Percentiles rank a stretch among this genome's conserved stretches.
Conservation (phyloP, 30 jellyfish, hydroid and myxozoan genomes). For the Phacellophora camtschatica region DNA sequence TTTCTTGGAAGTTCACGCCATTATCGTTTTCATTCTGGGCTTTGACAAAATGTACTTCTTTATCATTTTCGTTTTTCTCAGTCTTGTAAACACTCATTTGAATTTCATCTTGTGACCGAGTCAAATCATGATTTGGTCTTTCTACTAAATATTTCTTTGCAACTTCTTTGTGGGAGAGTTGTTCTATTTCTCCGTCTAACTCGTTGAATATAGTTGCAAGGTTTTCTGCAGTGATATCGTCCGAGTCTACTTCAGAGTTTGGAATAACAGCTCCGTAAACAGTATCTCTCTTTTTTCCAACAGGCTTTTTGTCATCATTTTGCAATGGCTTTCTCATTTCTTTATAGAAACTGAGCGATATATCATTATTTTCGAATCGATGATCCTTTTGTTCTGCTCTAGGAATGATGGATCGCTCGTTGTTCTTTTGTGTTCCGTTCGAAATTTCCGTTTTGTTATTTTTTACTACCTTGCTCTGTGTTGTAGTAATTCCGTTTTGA, state of each 20-base stretch:
- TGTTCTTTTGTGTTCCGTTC: background rate
- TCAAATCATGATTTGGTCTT: background rate
- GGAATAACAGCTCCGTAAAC: constrained; percentile 26
- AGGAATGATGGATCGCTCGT: constrained; percentile 14
- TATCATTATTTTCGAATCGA: background rate
- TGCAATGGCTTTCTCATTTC: constrained; percentile 4
- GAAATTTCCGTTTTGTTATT: background rate
- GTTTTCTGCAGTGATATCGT: constrained; percentile 71
- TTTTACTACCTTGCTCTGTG: too few species aligned
- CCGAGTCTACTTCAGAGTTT: constrained; percentile 38
- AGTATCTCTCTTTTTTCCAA: constrained; percentile 24
- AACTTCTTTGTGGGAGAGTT: background rate
- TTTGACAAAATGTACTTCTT: constrained; percentile 5
- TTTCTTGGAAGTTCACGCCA: constrained; percentile 39
- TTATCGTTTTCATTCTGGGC: constrained; percentile 2
- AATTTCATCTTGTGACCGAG: constrained; percentile 23
- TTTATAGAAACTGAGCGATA: constrained; percentile 6
- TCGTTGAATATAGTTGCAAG: constrained; percentile 73
- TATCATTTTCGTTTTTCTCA: background rate
- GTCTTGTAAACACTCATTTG: constrained; percentile 59
- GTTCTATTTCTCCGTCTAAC: constrained; percentile 47
- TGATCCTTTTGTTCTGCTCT: background rate
- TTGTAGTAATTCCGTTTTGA: too few species aligned
- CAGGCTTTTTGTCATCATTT: background rate
- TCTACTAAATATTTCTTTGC: constrained; percentile 44